A percentile compares a stretch with the other conserved stretches of the same genome.
These are phyloP conservation scores for Onthophagus sagittarius DNA, from an alignment of 2,888 invertebrate genomes.

Conservation along the genomic window DNA sequence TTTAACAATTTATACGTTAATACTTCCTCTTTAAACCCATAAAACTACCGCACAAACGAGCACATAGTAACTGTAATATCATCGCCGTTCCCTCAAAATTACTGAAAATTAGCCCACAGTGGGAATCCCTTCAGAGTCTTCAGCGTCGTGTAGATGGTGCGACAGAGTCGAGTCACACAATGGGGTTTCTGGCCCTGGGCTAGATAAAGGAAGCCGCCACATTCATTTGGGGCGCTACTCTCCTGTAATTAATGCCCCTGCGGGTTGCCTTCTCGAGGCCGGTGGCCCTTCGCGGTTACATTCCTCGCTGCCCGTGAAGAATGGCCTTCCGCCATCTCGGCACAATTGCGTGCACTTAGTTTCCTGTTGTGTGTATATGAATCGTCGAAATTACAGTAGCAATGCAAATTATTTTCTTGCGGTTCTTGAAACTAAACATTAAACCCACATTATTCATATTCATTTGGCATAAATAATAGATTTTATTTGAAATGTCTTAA, in stretches of 20 bases:
- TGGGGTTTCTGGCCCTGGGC: constrained; percentile 28
- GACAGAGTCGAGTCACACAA: constrained; percentile 23
- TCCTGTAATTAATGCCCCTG: constrained; percentile 43
- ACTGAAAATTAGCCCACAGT: background rate
- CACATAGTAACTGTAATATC: background rate
- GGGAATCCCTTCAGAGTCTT: background rate
- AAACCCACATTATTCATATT: background rate
- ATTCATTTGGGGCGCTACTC: constrained; percentile 45
- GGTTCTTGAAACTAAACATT: background rate
- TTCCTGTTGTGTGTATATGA: constrained; percentile 4
- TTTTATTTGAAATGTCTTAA: background rate
- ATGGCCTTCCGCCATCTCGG: constrained; percentile 19
- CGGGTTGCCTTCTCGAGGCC: constrained; percentile 33
- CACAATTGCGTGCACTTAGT: constrained; percentile 12
- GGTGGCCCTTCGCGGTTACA: constrained; percentile 34
- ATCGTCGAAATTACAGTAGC: constrained; percentile 3
- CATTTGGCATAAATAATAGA: background rate
- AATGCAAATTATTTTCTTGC: background rate
- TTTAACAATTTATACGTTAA: background rate
- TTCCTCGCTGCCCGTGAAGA: constrained; percentile 22
- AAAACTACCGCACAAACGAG: background rate
- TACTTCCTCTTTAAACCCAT: background rate
- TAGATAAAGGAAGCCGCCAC: constrained; percentile 46
- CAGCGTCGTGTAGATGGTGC: background rate
- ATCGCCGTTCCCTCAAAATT: background rate